phyloP scores from a whole-genome alignment of 2,797 vertebrate genomes.

The Alauda arvensis region DNA sequence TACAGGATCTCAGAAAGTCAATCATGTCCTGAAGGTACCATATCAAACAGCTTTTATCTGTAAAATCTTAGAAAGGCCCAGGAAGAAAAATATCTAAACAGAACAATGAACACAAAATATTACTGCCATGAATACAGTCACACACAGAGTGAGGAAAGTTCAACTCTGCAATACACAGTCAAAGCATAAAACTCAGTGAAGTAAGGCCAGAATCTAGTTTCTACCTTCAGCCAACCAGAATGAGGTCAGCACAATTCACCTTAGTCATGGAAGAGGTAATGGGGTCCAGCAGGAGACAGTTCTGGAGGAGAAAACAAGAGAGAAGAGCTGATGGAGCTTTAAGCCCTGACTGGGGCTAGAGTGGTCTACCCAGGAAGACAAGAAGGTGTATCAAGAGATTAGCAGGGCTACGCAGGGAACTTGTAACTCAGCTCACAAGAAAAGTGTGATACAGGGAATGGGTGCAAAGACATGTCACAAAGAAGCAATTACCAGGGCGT shows the following conservation, averaged over 20 bases:
- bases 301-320: not conserved
- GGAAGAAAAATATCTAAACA: not conserved
- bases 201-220: not conserved
- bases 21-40: not conserved
- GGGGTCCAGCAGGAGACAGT: rapidly evolving
- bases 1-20: not conserved
- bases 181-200: not conserved
- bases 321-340: not conserved
- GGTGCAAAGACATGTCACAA: not conserved
- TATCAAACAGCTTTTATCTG: not conserved
- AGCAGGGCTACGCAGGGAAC: rapidly evolving
- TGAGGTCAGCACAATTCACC: not conserved
- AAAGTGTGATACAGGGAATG: not conserved
- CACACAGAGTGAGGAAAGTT: rapidly evolving
- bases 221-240: not conserved
- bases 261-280: not conserved
- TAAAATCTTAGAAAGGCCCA: not conserved
- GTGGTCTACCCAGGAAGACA: not conserved
- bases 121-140: not conserved
- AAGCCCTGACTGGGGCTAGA: not conserved
- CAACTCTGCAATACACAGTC: not conserved
- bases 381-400: rapidly evolving
- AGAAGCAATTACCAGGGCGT: not conserved
- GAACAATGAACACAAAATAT: not conserved
- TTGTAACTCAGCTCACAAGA: rapidly evolving